Percentiles rank a stretch among this genome's conserved stretches.
Conservation (phyloP, 2,113 vertebrate species). For the Gavialis gangeticus region DNA sequence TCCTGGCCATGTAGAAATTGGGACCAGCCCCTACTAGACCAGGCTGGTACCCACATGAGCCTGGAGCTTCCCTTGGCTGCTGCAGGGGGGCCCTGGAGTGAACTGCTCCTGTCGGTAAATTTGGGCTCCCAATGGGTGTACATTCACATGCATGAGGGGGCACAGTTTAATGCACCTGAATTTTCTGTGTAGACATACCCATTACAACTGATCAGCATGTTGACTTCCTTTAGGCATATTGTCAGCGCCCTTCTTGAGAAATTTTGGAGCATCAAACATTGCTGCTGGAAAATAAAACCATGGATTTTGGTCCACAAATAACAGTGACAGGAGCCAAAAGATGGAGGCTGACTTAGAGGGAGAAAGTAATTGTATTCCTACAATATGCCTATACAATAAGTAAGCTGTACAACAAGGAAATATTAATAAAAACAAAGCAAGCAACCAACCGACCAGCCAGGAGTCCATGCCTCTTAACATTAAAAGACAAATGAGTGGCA, state of each 20-base stretch:
- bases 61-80: too few relatives aligned
- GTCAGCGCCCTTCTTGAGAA: background rate
- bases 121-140: too few relatives aligned
- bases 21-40: too few relatives aligned
- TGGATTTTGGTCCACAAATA: background rate
- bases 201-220: background rate
- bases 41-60: too few relatives aligned
- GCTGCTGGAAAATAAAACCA: fast-evolving
- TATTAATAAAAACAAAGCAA: background rate
- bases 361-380: background rate
- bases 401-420: fast-evolving
- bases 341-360: background rate
- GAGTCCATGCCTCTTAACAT: background rate
- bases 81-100: too few relatives aligned
- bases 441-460: too few relatives aligned
- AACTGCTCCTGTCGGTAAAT: too few relatives aligned
- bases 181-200: too few relatives aligned
- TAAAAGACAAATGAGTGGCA: fast-evolving
- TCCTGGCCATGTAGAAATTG: too few relatives aligned
- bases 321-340: background rate
- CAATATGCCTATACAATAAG: background rate
- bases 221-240: background rate
- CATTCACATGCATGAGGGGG: too few relatives aligned
- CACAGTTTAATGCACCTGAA: too few relatives aligned
- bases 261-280: background rate